These are phyloP conservation scores for Drosophila pachea DNA, from an alignment of 1,140 invertebrate species.

Conservation along the genomic window DNA sequence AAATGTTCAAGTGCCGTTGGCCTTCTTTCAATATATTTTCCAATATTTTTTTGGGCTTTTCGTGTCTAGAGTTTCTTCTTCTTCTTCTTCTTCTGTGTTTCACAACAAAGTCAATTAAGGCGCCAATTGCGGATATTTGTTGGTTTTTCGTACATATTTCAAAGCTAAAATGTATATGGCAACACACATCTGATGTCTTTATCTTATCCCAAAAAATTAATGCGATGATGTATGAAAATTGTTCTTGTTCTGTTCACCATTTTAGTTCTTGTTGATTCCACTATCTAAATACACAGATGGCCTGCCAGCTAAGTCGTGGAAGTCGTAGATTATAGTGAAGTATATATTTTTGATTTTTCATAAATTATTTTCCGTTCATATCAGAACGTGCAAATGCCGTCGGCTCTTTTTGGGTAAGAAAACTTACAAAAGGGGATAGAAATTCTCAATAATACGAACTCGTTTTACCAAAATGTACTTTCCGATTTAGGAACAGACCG, in stretches of 20 bases:
- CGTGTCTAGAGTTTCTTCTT: conserved; percentile 6
- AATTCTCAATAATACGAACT: too few relatives aligned
- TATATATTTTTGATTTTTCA: too few relatives aligned
- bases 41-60: conserved; percentile 2
- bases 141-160: conserved; percentile 53
- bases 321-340: not conserved
- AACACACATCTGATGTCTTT: conserved; percentile 70
- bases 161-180: conserved; percentile 40
- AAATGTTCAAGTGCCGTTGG: conserved; percentile 54
- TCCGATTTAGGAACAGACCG: too few relatives aligned
- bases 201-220: conserved; percentile 76
- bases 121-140: conserved; percentile 70
- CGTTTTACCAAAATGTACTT: too few relatives aligned
- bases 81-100: conserved; percentile 55
- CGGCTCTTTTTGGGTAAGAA: too few relatives aligned
- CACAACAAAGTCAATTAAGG: conserved; percentile 72
- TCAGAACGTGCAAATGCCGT: too few relatives aligned
- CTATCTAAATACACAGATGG: conserved; percentile 21
- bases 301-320: not conserved
- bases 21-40: conserved; percentile 26
- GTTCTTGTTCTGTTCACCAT: conserved; percentile 49
- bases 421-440: too few relatives aligned
- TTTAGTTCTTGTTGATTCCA: conserved; percentile 18
- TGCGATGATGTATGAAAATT: conserved; percentile 77
- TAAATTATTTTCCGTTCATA: too few relatives aligned